phyloP scores from a whole-genome alignment of 2,888 invertebrate genomes.

The Limnephilus auricula region DNA sequence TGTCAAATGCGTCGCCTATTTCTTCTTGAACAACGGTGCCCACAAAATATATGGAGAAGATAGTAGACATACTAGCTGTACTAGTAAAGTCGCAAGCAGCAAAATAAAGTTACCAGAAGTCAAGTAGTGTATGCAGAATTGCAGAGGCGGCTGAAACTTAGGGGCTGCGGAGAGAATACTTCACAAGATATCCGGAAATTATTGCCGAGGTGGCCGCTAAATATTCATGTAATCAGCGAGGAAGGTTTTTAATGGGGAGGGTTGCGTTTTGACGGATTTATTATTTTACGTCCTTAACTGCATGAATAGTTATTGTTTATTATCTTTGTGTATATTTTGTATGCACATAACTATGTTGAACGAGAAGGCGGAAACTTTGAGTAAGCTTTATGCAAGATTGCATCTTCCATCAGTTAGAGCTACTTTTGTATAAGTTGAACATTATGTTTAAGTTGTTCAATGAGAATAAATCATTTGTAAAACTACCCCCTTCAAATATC shows the following conservation, averaged over 20 bases:
- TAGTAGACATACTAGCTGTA: background rate
- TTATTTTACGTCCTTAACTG: background rate
- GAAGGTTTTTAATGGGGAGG: background rate
- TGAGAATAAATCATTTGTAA: background rate
- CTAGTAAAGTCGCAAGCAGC: background rate
- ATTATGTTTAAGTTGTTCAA: background rate
- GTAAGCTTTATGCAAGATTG: background rate
- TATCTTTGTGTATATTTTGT: background rate
- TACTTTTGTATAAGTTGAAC: background rate
- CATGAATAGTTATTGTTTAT: background rate
- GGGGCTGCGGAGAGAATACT: background rate
- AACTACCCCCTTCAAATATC: background rate
- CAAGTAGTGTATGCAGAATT: background rate
- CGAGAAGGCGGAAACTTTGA: background rate
- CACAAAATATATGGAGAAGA: background rate
- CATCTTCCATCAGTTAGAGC: background rate
- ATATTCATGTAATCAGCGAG: background rate
- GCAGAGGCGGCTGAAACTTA: slow-evolving; percentile 2
- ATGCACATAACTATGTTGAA: background rate
- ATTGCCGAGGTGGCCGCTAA: background rate
- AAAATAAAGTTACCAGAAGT: background rate
- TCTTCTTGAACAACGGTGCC: background rate
- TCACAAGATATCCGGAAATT: background rate
- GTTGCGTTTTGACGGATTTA: background rate
- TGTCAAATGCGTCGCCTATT: background rate